phyloP scores from a whole-genome alignment of 2,888 invertebrate genomes.

The Cantharis lateralis region DNA sequence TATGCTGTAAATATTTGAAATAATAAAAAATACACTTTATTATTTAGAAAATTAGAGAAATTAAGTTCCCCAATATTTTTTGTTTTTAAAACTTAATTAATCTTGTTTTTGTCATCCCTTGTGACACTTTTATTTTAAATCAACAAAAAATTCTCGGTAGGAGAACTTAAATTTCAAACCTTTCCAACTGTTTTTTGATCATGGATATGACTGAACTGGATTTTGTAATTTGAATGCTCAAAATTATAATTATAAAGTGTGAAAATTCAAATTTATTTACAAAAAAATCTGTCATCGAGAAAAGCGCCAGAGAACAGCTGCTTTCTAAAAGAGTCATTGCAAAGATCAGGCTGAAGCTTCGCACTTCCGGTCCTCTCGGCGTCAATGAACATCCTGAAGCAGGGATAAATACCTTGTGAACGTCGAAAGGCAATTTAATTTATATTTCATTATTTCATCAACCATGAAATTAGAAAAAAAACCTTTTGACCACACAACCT shows the following conservation, averaged over 20 bases:
- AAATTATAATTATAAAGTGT: neutral
- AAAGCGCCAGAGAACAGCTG: constrained; percentile 25
- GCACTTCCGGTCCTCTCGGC: constrained; percentile 22
- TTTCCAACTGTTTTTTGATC: neutral
- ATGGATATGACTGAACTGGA: neutral
- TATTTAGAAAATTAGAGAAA: no score
- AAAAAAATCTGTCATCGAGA: constrained; percentile 24
- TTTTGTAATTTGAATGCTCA: neutral
- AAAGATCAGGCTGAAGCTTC: constrained; percentile 25
- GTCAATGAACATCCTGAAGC: constrained; percentile 21
- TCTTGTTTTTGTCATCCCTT: neutral
- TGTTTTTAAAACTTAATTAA: neutral
- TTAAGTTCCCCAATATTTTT: no score
- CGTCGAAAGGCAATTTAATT: constrained; percentile 2
- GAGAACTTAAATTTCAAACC: constrained; percentile 2
- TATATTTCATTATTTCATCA: no score
- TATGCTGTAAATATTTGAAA: neutral
- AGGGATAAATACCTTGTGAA: constrained; percentile 7
- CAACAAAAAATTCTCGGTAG: constrained; percentile 12
- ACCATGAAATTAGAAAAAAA: no score
- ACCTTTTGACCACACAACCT: no score
- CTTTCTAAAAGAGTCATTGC: constrained; percentile 18
- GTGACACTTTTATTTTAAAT: neutral
- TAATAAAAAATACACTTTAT: neutral
- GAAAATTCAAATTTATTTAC: constrained; percentile 1